Evolutionary conservation across 2,797 vertebrate species (phyloP), one percentile per base, ranked within the genome.

Genomic region (Gastrophryne carolinensis): DNA sequence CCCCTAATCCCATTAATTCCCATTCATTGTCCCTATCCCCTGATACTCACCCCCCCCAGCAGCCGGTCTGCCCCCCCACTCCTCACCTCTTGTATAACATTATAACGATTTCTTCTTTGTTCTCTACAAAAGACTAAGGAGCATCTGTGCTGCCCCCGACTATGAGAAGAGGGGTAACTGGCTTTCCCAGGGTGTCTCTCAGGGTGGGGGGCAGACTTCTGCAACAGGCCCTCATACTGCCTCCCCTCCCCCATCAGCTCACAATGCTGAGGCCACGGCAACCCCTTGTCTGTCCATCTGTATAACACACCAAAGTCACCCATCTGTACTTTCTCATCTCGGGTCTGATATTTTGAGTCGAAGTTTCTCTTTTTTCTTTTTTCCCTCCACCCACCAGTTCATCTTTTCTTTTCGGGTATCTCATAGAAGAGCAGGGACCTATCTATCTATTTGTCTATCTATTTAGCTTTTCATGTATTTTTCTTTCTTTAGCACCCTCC

Each of bases 91-190:
- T 56, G 34, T 69, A 60, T 57, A 34, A 60, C 57, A 72, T 61
- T 62, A 37, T 50, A 72, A 72, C 60, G 69, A 62, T 72, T 58
- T 35, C 69, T 64, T 49, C 12, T 52, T 73, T 73, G 70, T 73
- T 23, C 21, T 62, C 44, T 37, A 53, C 8, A 41, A 13, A 13
- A 27, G 26, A 63, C 70, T 39, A 49, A 61, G 9, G 32, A 53
- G 44, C 70, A 73, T 73, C 70, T 73, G 70, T 62, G 57, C 57
- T 3, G 13, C 8, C 50, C 50, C 50, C n/a, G 53, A 39, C 50
- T 68, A 54, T 56, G 30, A 30, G 23, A 10, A 35, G 54, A 17
- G 41, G 44, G 56, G 23, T 23, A 17, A 35, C 8, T 41, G 61
- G n/a, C 29, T 72, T 71, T 72, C 69, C 58, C 69, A 72, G 17